Evolutionary conservation across 2,797 vertebrate genomes (phyloP).

Genomic region (Urosaurus nigricauda): DNA sequence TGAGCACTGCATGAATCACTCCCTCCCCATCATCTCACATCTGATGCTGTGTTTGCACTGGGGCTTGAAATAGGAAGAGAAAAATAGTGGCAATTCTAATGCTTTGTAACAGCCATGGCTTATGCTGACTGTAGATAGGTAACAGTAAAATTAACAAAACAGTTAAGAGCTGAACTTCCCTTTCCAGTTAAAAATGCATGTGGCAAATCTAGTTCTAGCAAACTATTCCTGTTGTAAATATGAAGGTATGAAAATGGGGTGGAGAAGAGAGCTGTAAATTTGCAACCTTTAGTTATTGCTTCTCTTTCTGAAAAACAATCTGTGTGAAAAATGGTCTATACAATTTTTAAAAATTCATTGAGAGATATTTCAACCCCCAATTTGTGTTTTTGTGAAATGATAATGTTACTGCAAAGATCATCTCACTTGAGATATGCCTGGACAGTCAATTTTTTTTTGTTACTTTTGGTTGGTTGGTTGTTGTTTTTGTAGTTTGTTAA

Average conservation of each 20-base stretch:
- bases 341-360: background rate
- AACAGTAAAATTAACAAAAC: background rate
- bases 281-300: background rate
- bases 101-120: conserved; percentile 9
- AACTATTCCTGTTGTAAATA: conserved; percentile 30
- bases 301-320: background rate
- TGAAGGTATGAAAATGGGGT: background rate
- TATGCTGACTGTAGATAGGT: background rate
- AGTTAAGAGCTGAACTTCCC: background rate
- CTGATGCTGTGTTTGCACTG: conserved; percentile 76
- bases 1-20: conserved; percentile 81
- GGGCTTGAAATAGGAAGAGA: conserved; percentile 64
- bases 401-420: conserved; percentile 29
- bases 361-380: conserved; percentile 40
- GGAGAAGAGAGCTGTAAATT: background rate
- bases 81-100: conserved; percentile 45
- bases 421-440: background rate
- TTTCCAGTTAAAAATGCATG: background rate
- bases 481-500: background rate
- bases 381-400: background rate
- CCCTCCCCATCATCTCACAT: conserved; percentile 67
- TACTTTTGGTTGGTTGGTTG: background rate
- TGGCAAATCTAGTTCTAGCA: background rate
- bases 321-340: background rate
- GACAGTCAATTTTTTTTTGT: background rate